Base-by-base conservation (phyloP, 2,888 invertebrate genomes). In the Drosophila ustulata region DNA sequence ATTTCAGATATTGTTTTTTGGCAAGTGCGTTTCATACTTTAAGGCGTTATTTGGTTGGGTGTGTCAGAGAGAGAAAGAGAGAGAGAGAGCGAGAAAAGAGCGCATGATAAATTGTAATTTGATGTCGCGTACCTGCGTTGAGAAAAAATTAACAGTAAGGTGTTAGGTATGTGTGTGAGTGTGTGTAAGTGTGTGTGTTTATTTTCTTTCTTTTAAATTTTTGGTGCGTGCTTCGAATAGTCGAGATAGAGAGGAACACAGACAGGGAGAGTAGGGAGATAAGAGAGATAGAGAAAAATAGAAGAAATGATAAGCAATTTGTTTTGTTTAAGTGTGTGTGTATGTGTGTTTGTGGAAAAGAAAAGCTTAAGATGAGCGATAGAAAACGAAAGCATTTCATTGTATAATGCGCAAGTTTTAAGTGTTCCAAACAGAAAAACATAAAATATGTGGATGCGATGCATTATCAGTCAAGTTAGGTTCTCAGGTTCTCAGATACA, bases 81-180 rank as follows among this genome's bases (percentile, higher is more conserved):
- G 41, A 43, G 56, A 57, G 18, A 18, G 56, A 57, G 43, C 47
- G 41, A 79, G 51, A 75, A 70, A 74, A 74, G 73, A 83, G 83
- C 78, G 81, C 66, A 78, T 83, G 81, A 81, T 81, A 72, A 76
- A 83, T 71, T 78, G 78, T 67, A 76, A 78, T 80, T 82, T 66
- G 65, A 85, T 85, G 85, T 68, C 76, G 82, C 86, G 74, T 72
- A 82, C 76, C 82, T 83, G 82, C 78, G 68, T 76, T 82, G 66
- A 66, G 64, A 46, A 80, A 65, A 78, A 84, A 79, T 77, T 63
- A 80, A 83, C 69, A 64, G 55, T 66, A 78, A 71, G 65, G 69
- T 70, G 78, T 81, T 43, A 64, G 69, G 66, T 66, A 56, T 71
- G 64, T 68, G 51, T 69, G 66, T 46, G 47, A 50, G 45, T 34